Base-by-base conservation (phyloP, 2,113 vertebrate genomes). In the Morone saxatilis region DNA sequence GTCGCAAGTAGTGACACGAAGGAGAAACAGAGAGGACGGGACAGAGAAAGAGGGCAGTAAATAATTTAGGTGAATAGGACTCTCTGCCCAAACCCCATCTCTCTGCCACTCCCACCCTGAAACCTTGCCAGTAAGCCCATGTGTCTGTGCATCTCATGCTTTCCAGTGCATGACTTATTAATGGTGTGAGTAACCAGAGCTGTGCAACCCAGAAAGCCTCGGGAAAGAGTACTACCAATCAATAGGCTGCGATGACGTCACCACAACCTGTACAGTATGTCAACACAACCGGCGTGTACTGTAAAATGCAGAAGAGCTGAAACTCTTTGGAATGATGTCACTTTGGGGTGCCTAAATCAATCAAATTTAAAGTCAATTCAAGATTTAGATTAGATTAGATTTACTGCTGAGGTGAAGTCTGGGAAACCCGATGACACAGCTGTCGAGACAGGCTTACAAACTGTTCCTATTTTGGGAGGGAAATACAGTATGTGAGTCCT, bases 11-110 rank as follows among this genome's bases (percentile, higher is more conserved):
- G 40, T 48, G 43, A 78, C 53, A 45, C 67, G 47, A 3, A 80
- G 74, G 50, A 43, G 59, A 71, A 71, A 73, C 38, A 76, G 36
- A 76, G 67, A 80, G 62, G 57, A 62, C 25, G 45, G 50, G 57
- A 59, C 61, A n/a, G n/a, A 71, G 68, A 66, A 65, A 74, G 62
- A 83, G 69, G 80, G 31, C 1, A 0, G 69, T 95, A 75, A 94
- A 95, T 94, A 78, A 95, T 95, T 94, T 45, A 94, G 78, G 63
- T 48, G 89, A 95, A 94, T 25, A 84, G 67, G 89, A 95, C 82
- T 81, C 88, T 79, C 56, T 61, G 67, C 69, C 57, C 76, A 70
- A 74, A 85, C 69, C 83, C 68, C 80, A 12, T 89, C 69, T 68
- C 83, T 76, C 50, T 76, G 80, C 75, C 71, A 61, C 77, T 86